A percentile compares a stretch with the other conserved stretches of the same genome.
These are phyloP conservation scores for Hyposmocoma kahamanoa DNA, from an alignment of 1,140 invertebrate species.

Conservation along the genomic window DNA sequence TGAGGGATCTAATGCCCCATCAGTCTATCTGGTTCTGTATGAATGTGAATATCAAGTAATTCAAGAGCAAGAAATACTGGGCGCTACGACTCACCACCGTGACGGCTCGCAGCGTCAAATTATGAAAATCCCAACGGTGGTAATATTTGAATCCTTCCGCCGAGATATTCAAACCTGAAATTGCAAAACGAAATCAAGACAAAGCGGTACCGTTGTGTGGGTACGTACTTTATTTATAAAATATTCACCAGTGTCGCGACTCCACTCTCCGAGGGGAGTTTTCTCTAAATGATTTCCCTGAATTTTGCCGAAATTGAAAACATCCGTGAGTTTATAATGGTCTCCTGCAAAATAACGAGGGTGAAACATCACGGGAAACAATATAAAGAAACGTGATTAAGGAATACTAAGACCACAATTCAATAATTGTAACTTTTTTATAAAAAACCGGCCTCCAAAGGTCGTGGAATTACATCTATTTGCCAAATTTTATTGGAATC, in stretches of 20 bases:
- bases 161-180: conserved; percentile 35
- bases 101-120: conserved; percentile 49
- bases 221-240: not conserved
- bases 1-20: too few species aligned
- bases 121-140: conserved; percentile 53
- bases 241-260: not conserved
- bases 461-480: not conserved
- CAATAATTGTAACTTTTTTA: not conserved
- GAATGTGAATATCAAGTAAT: too few species aligned
- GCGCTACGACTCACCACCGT: conserved; percentile 35
- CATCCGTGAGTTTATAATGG: conserved; percentile 28
- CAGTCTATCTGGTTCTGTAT: too few species aligned
- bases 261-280: conserved; percentile 33
- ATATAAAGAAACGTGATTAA: not conserved
- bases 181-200: conserved; percentile 14
- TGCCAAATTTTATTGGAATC: too few species aligned
- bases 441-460: too few species aligned
- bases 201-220: not conserved
- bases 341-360: conserved; percentile 18
- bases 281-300: conserved; percentile 52
- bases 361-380: not conserved
- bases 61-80: too few species aligned
- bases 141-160: conserved; percentile 48
- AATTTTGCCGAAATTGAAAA: conserved; percentile 54
- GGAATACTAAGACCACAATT: not conserved